Percentiles rank a stretch among this genome's conserved stretches.
phyloP scores from a whole-genome alignment of 2,888 invertebrate genomes.

The Cistogaster globosa region DNA sequence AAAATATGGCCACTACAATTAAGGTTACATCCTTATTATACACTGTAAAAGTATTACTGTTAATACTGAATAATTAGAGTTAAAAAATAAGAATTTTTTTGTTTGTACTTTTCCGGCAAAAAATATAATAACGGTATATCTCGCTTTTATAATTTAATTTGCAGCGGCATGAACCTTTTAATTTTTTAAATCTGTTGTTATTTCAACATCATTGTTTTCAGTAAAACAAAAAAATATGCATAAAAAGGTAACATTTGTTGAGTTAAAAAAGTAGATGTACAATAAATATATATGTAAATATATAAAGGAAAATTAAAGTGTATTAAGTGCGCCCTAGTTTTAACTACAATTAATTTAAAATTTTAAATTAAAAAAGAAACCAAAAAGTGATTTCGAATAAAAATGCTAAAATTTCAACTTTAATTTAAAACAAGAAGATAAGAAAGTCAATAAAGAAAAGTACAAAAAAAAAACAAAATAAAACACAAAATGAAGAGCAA shows the following conservation, averaged over 20 bases:
- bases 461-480: too few relatives aligned
- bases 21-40: not conserved
- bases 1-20: too few relatives aligned
- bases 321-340: too few relatives aligned
- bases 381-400: too few relatives aligned
- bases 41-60: not conserved
- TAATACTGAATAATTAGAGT: too few relatives aligned
- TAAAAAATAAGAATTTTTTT: slow-evolving; percentile 3
- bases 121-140: slow-evolving; percentile 22
- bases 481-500: too few relatives aligned
- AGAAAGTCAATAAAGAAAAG: too few relatives aligned
- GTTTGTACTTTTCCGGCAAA: not conserved
- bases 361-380: too few relatives aligned
- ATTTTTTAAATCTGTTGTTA: slow-evolving; percentile 5
- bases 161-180: slow-evolving; percentile 50
- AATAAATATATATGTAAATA: not conserved
- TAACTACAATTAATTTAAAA: not conserved
- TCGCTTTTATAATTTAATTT: slow-evolving; percentile 55
- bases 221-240: not conserved
- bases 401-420: too few relatives aligned
- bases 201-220: not conserved
- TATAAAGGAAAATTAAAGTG: too few relatives aligned
- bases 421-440: too few relatives aligned
- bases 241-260: slow-evolving; percentile 39
- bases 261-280: not conserved